A percentile compares a stretch with the other conserved stretches of the same genome.
Conservation (phyloP, 1,140 invertebrate species). For the Brachionus asplanchnoidis region DNA sequence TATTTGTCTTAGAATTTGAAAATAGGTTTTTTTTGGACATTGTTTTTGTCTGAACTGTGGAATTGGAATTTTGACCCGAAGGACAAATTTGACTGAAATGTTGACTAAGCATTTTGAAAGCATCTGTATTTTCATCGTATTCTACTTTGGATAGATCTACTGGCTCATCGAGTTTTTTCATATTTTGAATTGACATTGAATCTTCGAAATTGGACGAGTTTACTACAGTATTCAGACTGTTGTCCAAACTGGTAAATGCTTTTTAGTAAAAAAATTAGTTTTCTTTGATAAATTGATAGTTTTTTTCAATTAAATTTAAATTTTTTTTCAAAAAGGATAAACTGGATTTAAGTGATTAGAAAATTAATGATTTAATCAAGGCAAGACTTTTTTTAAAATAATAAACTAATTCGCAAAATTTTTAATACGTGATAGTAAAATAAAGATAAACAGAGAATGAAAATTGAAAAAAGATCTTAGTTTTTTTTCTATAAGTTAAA, state of each 20-base stretch:
- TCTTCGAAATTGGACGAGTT: neutral
- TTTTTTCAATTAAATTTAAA: neutral
- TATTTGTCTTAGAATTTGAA: neutral
- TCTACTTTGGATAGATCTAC: constrained; percentile 16
- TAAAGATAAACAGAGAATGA: too few species aligned
- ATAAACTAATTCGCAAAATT: too few species aligned
- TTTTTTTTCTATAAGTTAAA: too few species aligned
- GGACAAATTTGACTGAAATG: neutral
- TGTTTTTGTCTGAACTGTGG: neutral
- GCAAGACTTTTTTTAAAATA: too few species aligned
- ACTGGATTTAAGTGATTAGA: neutral
- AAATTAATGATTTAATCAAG: too few species aligned
- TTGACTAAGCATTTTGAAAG: neutral
- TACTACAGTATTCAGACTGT: neutral
- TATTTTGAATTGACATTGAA: neutral
- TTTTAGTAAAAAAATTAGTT: neutral
- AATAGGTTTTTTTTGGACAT: neutral
- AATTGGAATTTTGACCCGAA: neutral
- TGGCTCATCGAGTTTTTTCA: neutral
- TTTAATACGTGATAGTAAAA: too few species aligned
- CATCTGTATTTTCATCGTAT: neutral
- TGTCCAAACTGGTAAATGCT: constrained; percentile 25
- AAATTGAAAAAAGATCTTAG: too few species aligned
- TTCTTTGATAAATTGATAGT: neutral
- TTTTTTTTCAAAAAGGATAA: neutral